These are phyloP conservation scores for Adela reaumurella DNA, from an alignment of 2,888 invertebrate species.

Conservation along the genomic window DNA sequence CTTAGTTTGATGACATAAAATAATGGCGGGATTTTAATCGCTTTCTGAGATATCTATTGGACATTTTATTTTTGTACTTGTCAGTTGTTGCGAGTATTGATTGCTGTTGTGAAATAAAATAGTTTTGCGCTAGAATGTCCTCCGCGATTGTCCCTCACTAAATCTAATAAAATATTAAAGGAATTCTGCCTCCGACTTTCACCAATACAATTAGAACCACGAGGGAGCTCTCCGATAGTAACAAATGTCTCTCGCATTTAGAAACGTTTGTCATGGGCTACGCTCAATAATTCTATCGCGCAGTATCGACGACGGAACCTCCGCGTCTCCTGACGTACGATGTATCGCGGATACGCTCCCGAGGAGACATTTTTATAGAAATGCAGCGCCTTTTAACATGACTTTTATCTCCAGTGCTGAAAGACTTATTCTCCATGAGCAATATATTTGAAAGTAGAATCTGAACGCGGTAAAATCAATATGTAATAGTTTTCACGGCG, in stretches of 20 bases:
- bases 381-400: not conserved
- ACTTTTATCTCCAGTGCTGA: not conserved
- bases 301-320: not conserved
- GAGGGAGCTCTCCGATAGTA: not conserved
- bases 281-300: not conserved
- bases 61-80: too few relatives aligned
- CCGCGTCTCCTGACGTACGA: not conserved
- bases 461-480: slow-evolving; percentile 25
- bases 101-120: too few relatives aligned
- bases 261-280: not conserved
- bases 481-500: slow-evolving; percentile 38
- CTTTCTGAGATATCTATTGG: too few relatives aligned
- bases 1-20: too few relatives aligned
- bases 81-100: too few relatives aligned
- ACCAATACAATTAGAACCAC: not conserved
- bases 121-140: too few relatives aligned
- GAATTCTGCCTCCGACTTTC: not conserved
- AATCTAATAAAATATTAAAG: not conserved
- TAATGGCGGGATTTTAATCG: too few relatives aligned
- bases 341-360: not conserved
- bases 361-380: not conserved
- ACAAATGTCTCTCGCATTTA: not conserved
- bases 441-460: slow-evolving; percentile 18
- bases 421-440: not conserved
- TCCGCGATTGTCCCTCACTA: too few relatives aligned